Evolutionary conservation across 2,888 invertebrate species (phyloP), one percentile per base, ranked within the genome.

Genomic region (Drosophila meridiana): DNA sequence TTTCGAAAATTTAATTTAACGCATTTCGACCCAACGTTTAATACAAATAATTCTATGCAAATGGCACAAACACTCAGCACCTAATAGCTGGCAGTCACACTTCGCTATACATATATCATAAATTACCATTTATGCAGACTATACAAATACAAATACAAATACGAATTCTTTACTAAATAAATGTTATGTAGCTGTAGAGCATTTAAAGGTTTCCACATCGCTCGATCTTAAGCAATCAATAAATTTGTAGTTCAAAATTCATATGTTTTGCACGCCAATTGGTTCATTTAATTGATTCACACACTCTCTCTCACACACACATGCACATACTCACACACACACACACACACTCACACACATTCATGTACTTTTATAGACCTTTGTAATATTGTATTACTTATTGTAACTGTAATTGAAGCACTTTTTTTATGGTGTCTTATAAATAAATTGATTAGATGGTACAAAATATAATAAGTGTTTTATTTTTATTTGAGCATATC

Each of bases 361-460:
- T 56, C 50, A 11, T 53, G 43, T 36, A 58, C 32, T 57, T 50
- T 63, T 72, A 67, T 63, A 61, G 60, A 74, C 38, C 82, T 74
- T 84, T 87, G 87, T 75, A 82, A 82, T 82, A 79, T 82, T 79
- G 69, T 85, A 85, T 76, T 72, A 83, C 56, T 62, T 79, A 80
- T 79, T 79, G 58, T 85, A 85, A 76, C 77, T 83, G 58, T 83
- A 88, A 85, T 72, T 69, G 53, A 79, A 77, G 50, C 69, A 67
- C 82, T 59, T 66, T 80, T 79, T 79, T 38, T 66, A 70, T 75
- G 79, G 76, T 82, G 71, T 71, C 42, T 63, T 71, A 85, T 66
- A 70, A 83, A 83, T 83, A 83, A 86, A 83, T 74, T 62, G 72
- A 79, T 71, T 80, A 83, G 66, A 80, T 55, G 63, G 61, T 75